Evolutionary conservation across 2,113 vertebrate species (phyloP), one percentile per base, ranked within the genome.

Genomic region (Phrynosoma platyrhinos): DNA sequence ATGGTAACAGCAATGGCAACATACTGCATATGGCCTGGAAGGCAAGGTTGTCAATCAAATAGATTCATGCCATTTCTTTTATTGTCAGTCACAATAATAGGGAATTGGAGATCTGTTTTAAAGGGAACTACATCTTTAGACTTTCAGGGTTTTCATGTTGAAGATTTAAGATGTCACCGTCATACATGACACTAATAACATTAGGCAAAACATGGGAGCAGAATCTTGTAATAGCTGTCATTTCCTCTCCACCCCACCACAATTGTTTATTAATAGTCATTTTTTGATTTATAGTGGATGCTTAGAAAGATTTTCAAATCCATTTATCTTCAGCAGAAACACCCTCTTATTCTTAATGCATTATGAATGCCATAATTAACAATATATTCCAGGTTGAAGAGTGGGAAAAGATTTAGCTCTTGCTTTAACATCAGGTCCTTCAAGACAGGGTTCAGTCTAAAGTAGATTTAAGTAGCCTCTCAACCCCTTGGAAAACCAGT

Each of bases 231-330:
- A 91, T 88, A 94, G 88, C 91, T 95, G 91, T 95, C 91, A 75
- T 79, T 93, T 94, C 93, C 93, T 86, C 86, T 94, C 74, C 74
- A 42, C 27, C 75, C 74, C 74, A 64, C 4, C 42, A 23, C 36
- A 79, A 92, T 85, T 96, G 90, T 94, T 96, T 97, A 95, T 96
- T 96, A 96, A 96, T 94, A 90, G 89, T 80, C 90, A 7, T 93
- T 93, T 95, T 96, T 88, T 96, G 95, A 97, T 96, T 95, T 94
- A 95, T 92, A 92, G 88, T 92, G 92, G 96, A 96, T 36, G 87
- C 89, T 96, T 90, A 92, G 91, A 93, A 94, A 91, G 91, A 92
- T 95, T 91, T 96, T 94, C 91, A 92, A 75, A 92, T 86, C 91
- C 92, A 95, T 96, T 95, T 94, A 94, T 95, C 93, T 95, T 87